These are phyloP conservation scores for Eristalis arbustorum DNA, from an alignment of 2,888 invertebrate species.

Conservation along the genomic window DNA sequence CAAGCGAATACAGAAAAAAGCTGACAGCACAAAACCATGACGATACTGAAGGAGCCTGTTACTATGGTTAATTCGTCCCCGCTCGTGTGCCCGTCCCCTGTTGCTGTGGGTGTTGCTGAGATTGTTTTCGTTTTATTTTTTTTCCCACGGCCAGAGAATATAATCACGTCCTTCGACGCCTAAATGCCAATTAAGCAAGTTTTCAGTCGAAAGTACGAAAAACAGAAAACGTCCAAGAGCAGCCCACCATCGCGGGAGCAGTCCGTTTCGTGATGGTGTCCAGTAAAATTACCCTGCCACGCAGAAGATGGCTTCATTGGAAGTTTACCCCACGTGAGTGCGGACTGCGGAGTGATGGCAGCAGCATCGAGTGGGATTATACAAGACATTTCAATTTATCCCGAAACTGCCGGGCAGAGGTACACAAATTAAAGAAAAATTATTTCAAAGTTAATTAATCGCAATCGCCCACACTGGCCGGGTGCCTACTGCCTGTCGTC, in stretches of 20 bases:
- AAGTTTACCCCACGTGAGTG: background rate
- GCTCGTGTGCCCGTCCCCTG: background rate
- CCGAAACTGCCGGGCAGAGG: background rate
- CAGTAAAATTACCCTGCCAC: background rate
- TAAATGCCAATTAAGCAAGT: slow-evolving; percentile 23
- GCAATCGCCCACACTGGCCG: slow-evolving; percentile 23
- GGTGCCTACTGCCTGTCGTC: background rate
- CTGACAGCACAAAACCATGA: background rate
- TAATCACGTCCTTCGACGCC: slow-evolving; percentile 2
- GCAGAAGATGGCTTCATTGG: background rate
- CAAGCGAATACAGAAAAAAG: background rate
- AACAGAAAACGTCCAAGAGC: background rate
- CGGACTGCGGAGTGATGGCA: too few species aligned
- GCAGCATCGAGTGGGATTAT: background rate
- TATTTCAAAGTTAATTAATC: slow-evolving; percentile 45
- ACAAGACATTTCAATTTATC: slow-evolving; percentile 34
- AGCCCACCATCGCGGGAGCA: background rate
- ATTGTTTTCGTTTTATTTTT: background rate
- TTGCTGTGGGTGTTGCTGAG: background rate
- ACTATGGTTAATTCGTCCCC: slow-evolving; percentile 13
- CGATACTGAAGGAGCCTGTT: background rate
- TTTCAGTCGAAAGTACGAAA: background rate
- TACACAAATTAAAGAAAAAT: background rate
- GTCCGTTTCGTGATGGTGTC: background rate
- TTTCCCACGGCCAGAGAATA: background rate